Percentiles rank a stretch among this genome's conserved stretches.
These are phyloP conservation scores for Falco peregrinus DNA, from an alignment of 2,797 vertebrate species.

Conservation along the genomic window DNA sequence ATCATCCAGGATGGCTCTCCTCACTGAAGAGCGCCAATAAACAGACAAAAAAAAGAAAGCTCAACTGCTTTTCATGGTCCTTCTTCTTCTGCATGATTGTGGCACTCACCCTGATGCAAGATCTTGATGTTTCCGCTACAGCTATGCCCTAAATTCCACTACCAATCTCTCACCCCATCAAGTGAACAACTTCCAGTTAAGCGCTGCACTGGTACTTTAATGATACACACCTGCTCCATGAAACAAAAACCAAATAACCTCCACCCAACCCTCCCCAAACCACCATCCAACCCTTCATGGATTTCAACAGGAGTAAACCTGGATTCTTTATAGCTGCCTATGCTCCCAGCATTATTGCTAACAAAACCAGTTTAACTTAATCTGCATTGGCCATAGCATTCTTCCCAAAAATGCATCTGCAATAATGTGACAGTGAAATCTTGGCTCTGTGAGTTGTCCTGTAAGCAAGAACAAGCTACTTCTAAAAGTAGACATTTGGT, in stretches of 20 bases:
- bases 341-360: not conserved
- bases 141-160: not conserved
- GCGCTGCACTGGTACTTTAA: not conserved
- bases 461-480: not conserved
- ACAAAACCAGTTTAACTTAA: not conserved
- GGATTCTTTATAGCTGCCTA: not conserved
- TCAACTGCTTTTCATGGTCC: not conserved
- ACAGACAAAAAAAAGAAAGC: not conserved
- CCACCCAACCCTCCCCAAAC: rapidly evolving
- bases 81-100: not conserved
- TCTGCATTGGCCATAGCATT: not conserved
- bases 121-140: not conserved
- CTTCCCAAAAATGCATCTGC: not conserved
- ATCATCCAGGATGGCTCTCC: not conserved
- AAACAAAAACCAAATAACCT: not conserved
- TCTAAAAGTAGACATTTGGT: not conserved
- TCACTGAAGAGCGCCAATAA: not conserved
- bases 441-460: not conserved
- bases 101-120: not conserved
- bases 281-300: not conserved
- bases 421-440: not conserved
- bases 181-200: not conserved
- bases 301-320: not conserved
- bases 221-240: not conserved
- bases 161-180: not conserved